A percentile compares a stretch with the other conserved stretches of the same genome.
These are phyloP conservation scores for Pteronura brasiliensis DNA, from an alignment of 2,113 vertebrate genomes.

Conservation along the genomic window DNA sequence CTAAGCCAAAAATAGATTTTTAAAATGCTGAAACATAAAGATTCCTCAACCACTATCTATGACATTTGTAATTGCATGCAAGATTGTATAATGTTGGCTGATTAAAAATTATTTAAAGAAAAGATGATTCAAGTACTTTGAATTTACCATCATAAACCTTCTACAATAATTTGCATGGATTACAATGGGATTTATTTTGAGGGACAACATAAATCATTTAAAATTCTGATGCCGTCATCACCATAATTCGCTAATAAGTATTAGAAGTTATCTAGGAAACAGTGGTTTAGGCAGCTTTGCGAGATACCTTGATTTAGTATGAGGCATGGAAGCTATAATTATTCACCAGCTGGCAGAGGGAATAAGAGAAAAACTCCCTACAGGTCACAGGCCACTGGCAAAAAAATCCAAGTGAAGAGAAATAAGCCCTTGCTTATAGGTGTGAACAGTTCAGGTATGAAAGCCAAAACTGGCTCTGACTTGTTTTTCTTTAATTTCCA, in stretches of 20 bases:
- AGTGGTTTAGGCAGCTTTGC: not conserved
- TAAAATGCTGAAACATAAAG: constrained; percentile 52
- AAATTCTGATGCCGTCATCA: constrained; percentile 32
- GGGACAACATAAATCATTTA: constrained; percentile 37
- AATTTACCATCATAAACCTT: constrained; percentile 67
- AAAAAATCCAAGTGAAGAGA: not conserved
- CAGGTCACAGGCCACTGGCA: not conserved
- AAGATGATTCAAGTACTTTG: constrained; percentile 61
- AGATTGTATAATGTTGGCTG: constrained; percentile 66
- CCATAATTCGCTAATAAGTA: constrained; percentile 25
- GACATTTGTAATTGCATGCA: constrained; percentile 37
- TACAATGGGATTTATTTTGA: constrained; percentile 51
- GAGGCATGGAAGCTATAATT: not conserved
- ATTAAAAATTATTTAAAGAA: constrained; percentile 78
- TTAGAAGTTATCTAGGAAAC: not conserved
- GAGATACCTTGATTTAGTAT: not conserved
- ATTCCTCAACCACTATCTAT: constrained; percentile 54
- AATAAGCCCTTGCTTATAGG: not conserved
- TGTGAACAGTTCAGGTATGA: not conserved
- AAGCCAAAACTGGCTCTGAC: not conserved
- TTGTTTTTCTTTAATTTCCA: not conserved
- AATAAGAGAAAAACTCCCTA: not conserved
- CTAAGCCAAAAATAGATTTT: constrained; percentile 53
- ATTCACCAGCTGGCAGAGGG: not conserved
- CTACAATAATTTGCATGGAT: constrained; percentile 52